Evolutionary conservation across 2,888 invertebrate genomes (phyloP).

Genomic region (Eumacrocentrus americanus): DNA sequence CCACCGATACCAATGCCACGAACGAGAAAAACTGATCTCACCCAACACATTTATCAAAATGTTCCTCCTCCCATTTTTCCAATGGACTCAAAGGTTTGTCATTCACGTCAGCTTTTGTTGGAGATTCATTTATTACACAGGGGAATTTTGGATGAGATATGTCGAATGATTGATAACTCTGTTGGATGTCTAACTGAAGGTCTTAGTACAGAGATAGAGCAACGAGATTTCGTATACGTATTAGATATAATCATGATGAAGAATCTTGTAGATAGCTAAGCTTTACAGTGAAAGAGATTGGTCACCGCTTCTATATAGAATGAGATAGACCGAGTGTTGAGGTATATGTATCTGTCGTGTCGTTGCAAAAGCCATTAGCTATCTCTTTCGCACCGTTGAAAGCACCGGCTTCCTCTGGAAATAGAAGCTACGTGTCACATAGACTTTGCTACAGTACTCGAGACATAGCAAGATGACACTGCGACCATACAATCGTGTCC

Average conservation of each 20-base stretch:
- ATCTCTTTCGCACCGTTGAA: background rate
- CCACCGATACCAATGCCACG: constrained; percentile 49
- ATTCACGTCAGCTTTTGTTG: background rate
- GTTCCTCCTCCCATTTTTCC: constrained; percentile 64
- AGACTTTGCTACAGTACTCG: background rate
- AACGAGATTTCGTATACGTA: background rate
- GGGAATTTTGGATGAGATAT: background rate
- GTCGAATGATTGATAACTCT: background rate
- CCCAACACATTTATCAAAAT: constrained; percentile 64
- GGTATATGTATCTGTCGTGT: background rate
- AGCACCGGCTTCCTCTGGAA: background rate
- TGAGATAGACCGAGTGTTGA: background rate
- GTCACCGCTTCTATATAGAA: background rate
- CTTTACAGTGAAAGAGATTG: background rate
- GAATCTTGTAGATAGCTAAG: background rate
- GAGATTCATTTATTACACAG: background rate
- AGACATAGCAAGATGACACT: background rate
- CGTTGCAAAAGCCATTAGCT: background rate
- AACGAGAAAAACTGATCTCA: constrained; percentile 50
- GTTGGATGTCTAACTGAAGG: background rate
- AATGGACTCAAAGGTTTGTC: constrained; percentile 40
- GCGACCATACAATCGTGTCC: background rate
- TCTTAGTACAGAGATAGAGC: too few relatives aligned
- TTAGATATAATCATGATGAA: background rate
- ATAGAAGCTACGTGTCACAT: background rate